phyloP scores from a whole-genome alignment of 2,797 vertebrate species.

The Anableps anableps region DNA sequence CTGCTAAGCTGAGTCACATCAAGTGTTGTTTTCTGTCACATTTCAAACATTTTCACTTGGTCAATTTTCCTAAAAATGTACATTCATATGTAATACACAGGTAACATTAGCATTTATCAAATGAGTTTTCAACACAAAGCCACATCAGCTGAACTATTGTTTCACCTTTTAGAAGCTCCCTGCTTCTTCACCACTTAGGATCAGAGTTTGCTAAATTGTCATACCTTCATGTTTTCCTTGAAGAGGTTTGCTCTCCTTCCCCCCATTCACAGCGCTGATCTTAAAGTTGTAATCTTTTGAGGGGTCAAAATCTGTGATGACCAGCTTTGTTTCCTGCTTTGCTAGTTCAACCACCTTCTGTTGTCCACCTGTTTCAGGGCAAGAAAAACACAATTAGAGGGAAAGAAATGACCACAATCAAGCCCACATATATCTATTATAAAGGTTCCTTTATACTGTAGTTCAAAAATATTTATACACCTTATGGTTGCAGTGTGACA shows the following conservation, averaged over 20 bases:
- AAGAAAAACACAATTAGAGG: constrained; percentile 32
- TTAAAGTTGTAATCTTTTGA: constrained; percentile 88
- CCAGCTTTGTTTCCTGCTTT: constrained; percentile 86
- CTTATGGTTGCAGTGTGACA: not conserved
- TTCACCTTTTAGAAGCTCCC: not conserved
- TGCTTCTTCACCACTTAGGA: not conserved
- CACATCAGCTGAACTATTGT: not conserved
- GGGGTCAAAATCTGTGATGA: constrained; percentile 87
- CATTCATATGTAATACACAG: not conserved
- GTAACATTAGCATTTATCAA: too few species aligned
- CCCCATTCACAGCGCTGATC: constrained; percentile 84
- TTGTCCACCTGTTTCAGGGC: constrained; percentile 77
- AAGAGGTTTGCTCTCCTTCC: constrained; percentile 88
- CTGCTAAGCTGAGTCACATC: constrained; percentile 12
- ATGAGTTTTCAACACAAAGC: not conserved
- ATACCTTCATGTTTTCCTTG: constrained; percentile 90
- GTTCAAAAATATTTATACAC: not conserved
- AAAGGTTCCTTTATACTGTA: not conserved
- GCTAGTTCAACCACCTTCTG: constrained; percentile 85
- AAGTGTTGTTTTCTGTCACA: not conserved
- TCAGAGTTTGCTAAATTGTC: not conserved
- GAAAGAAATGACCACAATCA: not conserved
- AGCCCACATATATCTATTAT: not conserved
- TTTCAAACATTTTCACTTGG: not conserved
- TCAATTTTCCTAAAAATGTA: not conserved